Percentiles rank a stretch among this genome's conserved stretches.
Evolutionary conservation across 2,113 vertebrate genomes (phyloP).

Genomic region (Chionis minor): DNA sequence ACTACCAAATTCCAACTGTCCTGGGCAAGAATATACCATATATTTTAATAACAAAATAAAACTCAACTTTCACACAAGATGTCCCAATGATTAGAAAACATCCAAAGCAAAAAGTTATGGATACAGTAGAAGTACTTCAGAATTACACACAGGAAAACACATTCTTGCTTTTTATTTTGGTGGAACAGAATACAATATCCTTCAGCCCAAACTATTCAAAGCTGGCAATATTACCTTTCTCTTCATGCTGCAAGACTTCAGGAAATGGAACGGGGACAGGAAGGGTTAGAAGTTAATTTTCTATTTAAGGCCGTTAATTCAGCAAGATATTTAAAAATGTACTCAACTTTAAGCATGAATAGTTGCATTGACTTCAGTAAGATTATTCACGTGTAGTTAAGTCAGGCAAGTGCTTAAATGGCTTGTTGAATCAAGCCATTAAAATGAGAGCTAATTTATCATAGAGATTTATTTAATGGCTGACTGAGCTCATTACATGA

Average conservation of each 20-base stretch:
- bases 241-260: slow-evolving; percentile 51
- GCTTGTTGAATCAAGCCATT: slow-evolving; percentile 51
- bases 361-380: slow-evolving; percentile 30
- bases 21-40: background rate
- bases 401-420: slow-evolving; percentile 55
- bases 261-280: background rate
- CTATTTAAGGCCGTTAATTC: slow-evolving; percentile 58
- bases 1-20: background rate
- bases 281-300: slow-evolving; percentile 47
- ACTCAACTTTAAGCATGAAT: slow-evolving; percentile 34
- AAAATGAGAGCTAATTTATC: background rate
- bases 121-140: background rate
- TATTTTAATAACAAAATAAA: background rate
- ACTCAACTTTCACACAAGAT: background rate
- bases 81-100: background rate
- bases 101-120: background rate
- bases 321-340: background rate
- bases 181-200: slow-evolving; percentile 28
- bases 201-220: slow-evolving; percentile 11
- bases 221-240: slow-evolving; percentile 23
- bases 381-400: slow-evolving; percentile 18
- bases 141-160: slow-evolving; percentile 45
- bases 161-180: slow-evolving; percentile 53
- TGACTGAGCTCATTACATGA: slow-evolving; percentile 32
- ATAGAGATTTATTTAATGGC: background rate